Conservation (phyloP, 2,797 vertebrate genomes). For the Rhynchonycteris naso region DNA sequence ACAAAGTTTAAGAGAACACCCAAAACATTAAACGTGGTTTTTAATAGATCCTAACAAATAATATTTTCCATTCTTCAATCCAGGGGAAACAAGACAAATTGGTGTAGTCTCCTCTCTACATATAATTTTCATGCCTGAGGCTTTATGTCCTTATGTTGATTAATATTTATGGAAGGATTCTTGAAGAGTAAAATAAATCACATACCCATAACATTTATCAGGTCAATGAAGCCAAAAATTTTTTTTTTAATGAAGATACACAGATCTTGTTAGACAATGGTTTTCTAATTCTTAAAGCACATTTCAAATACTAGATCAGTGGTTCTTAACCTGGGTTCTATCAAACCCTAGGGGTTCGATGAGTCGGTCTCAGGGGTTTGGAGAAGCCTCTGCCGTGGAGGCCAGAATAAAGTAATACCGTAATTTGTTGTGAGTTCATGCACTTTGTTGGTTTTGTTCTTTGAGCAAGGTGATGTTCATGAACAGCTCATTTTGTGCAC, state of each 20-base stretch:
- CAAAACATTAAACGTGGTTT: background rate
- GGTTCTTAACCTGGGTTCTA: too few species aligned
- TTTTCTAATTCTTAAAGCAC: background rate
- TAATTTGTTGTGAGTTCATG: too few species aligned
- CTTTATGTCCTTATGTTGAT: constrained; percentile 61
- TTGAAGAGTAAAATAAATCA: constrained; percentile 69
- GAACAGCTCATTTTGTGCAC: too few species aligned
- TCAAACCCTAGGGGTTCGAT: too few species aligned
- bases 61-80: background rate
- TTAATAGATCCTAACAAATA: constrained; percentile 7
- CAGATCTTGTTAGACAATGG: background rate
- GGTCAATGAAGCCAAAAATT: constrained; percentile 47
- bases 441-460: too few species aligned
- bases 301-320: background rate
- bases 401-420: too few species aligned
- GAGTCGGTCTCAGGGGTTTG: too few species aligned
- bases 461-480: too few species aligned
- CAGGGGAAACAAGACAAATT: constrained; percentile 37
- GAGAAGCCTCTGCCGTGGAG: too few species aligned
- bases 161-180: constrained; percentile 62
- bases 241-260: constrained; percentile 58
- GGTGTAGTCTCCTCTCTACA: background rate
- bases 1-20: background rate
- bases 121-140: constrained; percentile 33
- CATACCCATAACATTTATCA: constrained; percentile 60